phyloP scores from a whole-genome alignment of 2,113 vertebrate genomes.

The Atherinomorus stipes region DNA sequence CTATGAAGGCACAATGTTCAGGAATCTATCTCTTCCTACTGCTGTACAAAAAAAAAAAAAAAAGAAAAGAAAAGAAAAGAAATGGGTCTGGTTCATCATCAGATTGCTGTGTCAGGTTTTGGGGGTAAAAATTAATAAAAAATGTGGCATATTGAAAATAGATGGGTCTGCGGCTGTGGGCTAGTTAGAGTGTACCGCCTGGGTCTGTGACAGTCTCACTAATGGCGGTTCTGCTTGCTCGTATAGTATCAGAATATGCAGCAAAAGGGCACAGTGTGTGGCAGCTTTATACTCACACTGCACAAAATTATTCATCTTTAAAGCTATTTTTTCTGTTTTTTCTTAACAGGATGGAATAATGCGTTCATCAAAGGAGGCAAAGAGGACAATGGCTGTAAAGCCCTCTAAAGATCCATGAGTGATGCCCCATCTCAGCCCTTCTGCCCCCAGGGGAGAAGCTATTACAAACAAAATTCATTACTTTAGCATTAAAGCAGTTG shows the following conservation, averaged over 20 bases:
- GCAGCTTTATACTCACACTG: conserved; percentile 45
- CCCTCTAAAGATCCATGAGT: conserved; percentile 32
- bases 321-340: conserved; percentile 47
- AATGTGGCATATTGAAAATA: conserved; percentile 81
- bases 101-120: conserved; percentile 95
- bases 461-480: conserved; percentile 63
- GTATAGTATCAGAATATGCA: conserved; percentile 30
- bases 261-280: conserved; percentile 49
- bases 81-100: conserved; percentile 97
- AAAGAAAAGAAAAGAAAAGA: too few relatives aligned
- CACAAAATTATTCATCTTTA: conserved; percentile 49
- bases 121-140: conserved; percentile 91
- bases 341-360: conserved; percentile 46
- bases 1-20: conserved; percentile 92
- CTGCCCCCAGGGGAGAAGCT: conserved; percentile 39
- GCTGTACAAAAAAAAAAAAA: conserved; percentile 85
- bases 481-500: conserved; percentile 25
- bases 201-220: conserved; percentile 61
- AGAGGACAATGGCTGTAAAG: conserved; percentile 42
- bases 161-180: conserved; percentile 65
- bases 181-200: conserved; percentile 59
- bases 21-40: conserved; percentile 91
- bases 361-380: conserved; percentile 40
- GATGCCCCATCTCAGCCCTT: conserved; percentile 22
- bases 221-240: conserved; percentile 54